Conservation (phyloP, 2,888 invertebrate genomes). For the Pterostichus madidus region DNA sequence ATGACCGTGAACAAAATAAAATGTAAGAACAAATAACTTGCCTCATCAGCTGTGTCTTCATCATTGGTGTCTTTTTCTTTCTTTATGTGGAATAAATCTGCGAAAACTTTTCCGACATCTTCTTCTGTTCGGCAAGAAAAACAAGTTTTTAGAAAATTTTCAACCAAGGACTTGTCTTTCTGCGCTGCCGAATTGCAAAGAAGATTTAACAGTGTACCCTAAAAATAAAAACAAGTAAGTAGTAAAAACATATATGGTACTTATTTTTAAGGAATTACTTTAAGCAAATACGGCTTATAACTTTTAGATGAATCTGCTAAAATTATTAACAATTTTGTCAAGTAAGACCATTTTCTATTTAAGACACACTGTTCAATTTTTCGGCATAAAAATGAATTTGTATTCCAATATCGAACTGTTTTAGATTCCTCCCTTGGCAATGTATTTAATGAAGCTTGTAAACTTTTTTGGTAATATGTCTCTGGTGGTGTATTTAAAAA, state of each 20-base stretch:
- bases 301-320: conserved; percentile 59
- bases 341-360: conserved; percentile 67
- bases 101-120: conserved; percentile 49
- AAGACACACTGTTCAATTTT: conserved; percentile 67
- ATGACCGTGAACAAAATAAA: conserved; percentile 73
- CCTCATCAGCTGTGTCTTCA: conserved; percentile 18
- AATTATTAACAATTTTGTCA: conserved; percentile 65
- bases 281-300: conserved; percentile 64
- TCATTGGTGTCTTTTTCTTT: conserved; percentile 9
- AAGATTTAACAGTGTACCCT: conserved; percentile 64
- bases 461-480: neutral
- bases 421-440: neutral
- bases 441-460: neutral
- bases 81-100: conserved; percentile 54
- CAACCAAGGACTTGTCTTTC: conserved; percentile 49
- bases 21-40: conserved; percentile 42
- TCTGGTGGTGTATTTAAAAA: conserved; percentile 46
- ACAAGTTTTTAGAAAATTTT: conserved; percentile 58
- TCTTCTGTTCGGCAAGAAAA: conserved; percentile 54
- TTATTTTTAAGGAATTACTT: conserved; percentile 63
- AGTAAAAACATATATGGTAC: neutral
- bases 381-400: conserved; percentile 61
- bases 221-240: conserved; percentile 40
- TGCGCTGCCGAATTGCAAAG: conserved; percentile 60
- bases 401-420: conserved; percentile 63